Evolutionary conservation across 1,140 invertebrate genomes (phyloP), one percentile per base, ranked within the genome.

Genomic region (Babylonia areolata): DNA sequence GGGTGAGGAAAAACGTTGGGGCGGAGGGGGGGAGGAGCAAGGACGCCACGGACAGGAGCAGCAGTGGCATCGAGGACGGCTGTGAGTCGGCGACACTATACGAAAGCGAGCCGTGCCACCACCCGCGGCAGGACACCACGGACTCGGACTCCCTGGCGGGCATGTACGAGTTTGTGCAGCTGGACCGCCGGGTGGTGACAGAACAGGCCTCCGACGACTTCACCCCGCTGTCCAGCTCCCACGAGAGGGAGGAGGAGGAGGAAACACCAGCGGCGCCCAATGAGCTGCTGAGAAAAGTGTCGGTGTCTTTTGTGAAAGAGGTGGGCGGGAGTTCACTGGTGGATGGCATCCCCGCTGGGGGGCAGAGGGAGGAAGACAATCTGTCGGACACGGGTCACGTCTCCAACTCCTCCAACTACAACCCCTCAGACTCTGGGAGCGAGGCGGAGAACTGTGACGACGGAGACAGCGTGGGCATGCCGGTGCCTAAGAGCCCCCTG

Each of bases 401-500:
- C 37, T 84, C 82, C 39, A 84, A 84, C 39, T 84, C 82, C 28
- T 88, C 87, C 80, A 88, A 88, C 42, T 88, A 88, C 84, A 88
- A 86, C 58, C 84, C 87, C 5, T 88, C 87, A 6, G 87, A 88
- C 39, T 88, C 87, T 1, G 87, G 85, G 73, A 88, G 85, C 64
- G 89, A 90, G 31, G 86, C 64, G 42, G 82, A 84, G 33, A 84
- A 84, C 69, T 69, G 35, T 46, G 82, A 84, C 37, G 82, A 84
- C 23, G 58, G 39, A n/a, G 81, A 82, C 54, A 40, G 15, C 23
- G 51, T 69, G 23, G 51, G 54, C 37, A 64, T 69, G 46, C 64
- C 81, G 0, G 46, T 82, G 33, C 46, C 58, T 0, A 69, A 69
- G 23, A 64, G 33, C 15, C 42, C 51, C 46, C n/a, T 54, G 42